Base-by-base conservation (phyloP, 2,888 invertebrate species). In the Rutpela maculata region DNA sequence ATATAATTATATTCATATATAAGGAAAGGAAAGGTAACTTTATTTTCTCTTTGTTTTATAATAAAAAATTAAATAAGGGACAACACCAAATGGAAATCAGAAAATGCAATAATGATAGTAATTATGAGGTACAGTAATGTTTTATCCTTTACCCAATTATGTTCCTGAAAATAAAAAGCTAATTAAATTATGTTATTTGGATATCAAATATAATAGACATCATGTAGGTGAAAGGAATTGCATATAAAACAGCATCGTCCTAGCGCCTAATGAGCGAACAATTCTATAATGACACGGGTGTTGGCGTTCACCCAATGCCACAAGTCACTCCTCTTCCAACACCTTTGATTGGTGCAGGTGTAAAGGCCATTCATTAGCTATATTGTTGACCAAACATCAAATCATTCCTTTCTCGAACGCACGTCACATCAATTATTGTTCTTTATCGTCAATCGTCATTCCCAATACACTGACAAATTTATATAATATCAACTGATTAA, bases 251-350 rank as follows among this genome's bases (percentile, higher is more conserved):
- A 59, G 35, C 60, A 56, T 31, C 68, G 18, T 17, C 59, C 70
- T 59, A 43, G 62, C 38, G 62, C 71, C 62, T 71, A 71, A 71
- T 71, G 71, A 71, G 71, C 62, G 19, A 71, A 76, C 76, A 78
- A 78, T 78, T 65, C 78, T 63, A 62, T 75, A 78, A 78, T 78
- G 76, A 78, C 67, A 78, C 76, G 78, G 78, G 67, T 76, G 74
- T 78, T 76, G 76, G 76, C 73, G 69, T 43, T 72, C 75, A 57
- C 62, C 78, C 78, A 78, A 78, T 78, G 75, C 75, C 66, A 75
- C 72, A 77, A 76, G 77, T 78, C 75, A 79, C 73, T 77, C 74
- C 74, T 70, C 74, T 69, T 43, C 70, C 78, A 76, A 70, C 76
- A 78, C 70, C 78, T 76, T 72, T 77, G 68, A 77, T 78, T 78